Evolutionary conservation across 2,113 vertebrate species (phyloP), one percentile per base, ranked within the genome.

Genomic region (Apeltes quadracus): DNA sequence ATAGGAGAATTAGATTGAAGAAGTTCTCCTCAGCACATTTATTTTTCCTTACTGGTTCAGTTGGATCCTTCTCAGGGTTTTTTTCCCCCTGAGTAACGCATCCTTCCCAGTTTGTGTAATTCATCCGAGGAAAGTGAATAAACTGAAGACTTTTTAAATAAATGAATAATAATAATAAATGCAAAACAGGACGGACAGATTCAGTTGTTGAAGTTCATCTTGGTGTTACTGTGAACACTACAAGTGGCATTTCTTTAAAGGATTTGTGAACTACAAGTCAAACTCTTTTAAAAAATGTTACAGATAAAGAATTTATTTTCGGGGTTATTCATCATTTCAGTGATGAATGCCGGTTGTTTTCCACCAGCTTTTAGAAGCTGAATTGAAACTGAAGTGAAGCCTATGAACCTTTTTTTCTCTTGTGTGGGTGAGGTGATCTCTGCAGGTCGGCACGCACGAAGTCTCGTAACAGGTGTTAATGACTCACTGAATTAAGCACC

Each of bases 391-490:
- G n/a, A n/a, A n/a, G n/a, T n/a, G n/a, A n/a, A n/a, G n/a, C n/a
- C n/a, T n/a, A n/a, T n/a, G n/a, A n/a, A n/a, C n/a, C n/a, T n/a
- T n/a, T n/a, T n/a, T 11, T 36, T 65, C 9, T 43, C 34, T 23
- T 1, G 11, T 55, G 34, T 69, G 53, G 27, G 32, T 66, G 20
- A 61, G 67, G 65, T 61, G 25, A 75, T 7, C n/a, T 68, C 25
- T 36, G 25, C 7, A 39, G 14, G 65, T 34, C 36, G 36, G 16
- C 5, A 43, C 18, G 18, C 5, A 43, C 36, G 1, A 8, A 59
- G 22, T 54, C 13, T 22, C 68, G 15, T 72, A 77, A n/a, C n/a
- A 48, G 32, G 64, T 61, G 43, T 76, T 87, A 59, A 64, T 74
- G 58, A 72, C 38, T 57, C 14, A 25, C 32, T 63, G n/a, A 58